These are phyloP conservation scores for Prietella phreatophila DNA, from an alignment of 2,113 vertebrate genomes.

Conservation along the genomic window DNA sequence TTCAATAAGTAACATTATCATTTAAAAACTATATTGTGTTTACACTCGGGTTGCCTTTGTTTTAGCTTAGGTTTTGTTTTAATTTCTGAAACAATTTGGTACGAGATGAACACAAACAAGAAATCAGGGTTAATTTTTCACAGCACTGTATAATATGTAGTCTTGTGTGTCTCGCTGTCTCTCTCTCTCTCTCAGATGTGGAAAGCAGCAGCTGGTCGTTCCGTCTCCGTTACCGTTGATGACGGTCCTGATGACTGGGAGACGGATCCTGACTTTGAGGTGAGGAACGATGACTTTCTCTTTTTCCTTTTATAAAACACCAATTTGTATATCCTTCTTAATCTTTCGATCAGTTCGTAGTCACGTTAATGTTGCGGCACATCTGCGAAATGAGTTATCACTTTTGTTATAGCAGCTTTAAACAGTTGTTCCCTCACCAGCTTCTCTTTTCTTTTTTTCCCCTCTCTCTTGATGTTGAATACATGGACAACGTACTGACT, in stretches of 20 bases:
- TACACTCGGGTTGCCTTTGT: too few species aligned
- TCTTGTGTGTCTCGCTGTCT: not conserved
- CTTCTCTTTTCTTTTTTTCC: not conserved
- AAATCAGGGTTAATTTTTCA: too few species aligned
- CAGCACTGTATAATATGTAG: not conserved
- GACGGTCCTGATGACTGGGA: slow-evolving; percentile 92
- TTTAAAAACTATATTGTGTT: too few species aligned
- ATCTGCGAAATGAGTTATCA: not conserved
- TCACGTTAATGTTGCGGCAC: too few species aligned
- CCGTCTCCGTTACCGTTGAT: slow-evolving; percentile 71
- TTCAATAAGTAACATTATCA: too few species aligned
- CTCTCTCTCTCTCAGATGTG: slow-evolving; percentile 79
- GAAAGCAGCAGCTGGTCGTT: slow-evolving; percentile 88
- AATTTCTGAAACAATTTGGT: too few species aligned
- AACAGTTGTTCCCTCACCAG: not conserved
- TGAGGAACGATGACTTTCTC: slow-evolving; percentile 52
- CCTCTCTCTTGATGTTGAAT: not conserved
- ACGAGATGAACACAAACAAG: too few species aligned
- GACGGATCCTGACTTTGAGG: slow-evolving; percentile 97
- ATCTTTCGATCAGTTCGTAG: not conserved
- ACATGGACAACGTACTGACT: not conserved
- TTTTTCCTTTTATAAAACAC: not conserved
- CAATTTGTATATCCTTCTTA: not conserved
- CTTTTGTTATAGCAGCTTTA: not conserved
- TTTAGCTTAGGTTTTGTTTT: too few species aligned